Evolutionary conservation across 2,113 vertebrate genomes (phyloP).

Genomic region (Prietella phreatophila): DNA sequence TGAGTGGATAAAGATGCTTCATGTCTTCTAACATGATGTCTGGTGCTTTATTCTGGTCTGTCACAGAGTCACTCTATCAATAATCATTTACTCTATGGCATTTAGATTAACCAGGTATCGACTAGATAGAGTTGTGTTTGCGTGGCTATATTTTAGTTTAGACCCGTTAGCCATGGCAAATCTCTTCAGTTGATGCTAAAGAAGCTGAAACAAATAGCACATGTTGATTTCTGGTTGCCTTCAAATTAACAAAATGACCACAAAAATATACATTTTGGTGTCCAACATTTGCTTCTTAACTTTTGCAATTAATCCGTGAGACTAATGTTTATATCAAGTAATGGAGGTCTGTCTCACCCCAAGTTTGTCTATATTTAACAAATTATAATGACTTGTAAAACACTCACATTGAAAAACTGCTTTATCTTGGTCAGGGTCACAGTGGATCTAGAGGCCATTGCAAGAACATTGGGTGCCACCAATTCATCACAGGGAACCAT

Average conservation of each 20-base stretch:
- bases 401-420: neutral
- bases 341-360: neutral
- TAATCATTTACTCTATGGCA: constrained; percentile 2
- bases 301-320: neutral
- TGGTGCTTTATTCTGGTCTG: neutral
- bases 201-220: neutral
- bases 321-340: neutral
- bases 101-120: neutral
- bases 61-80: neutral
- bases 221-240: neutral
- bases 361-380: neutral
- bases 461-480: neutral
- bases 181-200: neutral
- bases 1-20: constrained; percentile 4
- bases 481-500: neutral
- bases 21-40: neutral
- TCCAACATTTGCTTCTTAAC: neutral
- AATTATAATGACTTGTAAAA: neutral
- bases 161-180: neutral
- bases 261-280: neutral
- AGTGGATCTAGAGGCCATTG: neutral
- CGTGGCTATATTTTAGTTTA: neutral
- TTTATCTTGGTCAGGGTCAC: neutral
- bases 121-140: neutral
- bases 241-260: neutral